Evolutionary conservation across 2,888 invertebrate genomes (phyloP).

Genomic region (Sinhomidia bicolor): DNA sequence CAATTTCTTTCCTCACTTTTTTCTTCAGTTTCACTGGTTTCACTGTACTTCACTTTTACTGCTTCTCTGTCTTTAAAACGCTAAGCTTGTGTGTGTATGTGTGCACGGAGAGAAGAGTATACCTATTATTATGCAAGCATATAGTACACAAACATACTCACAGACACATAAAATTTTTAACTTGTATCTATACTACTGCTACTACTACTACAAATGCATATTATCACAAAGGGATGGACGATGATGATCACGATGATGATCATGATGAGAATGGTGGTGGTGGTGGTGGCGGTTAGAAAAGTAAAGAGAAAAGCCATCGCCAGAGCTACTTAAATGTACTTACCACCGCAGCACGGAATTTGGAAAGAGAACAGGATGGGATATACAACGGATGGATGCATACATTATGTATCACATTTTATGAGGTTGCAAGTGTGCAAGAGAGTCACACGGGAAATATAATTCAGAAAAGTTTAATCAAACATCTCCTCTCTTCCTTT

Average conservation of each 20-base stretch:
- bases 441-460: constrained; percentile 73
- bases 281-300: not conserved
- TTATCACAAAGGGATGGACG: constrained; percentile 28
- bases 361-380: constrained; percentile 64
- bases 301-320: not conserved
- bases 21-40: constrained; percentile 54
- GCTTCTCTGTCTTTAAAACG: constrained; percentile 39
- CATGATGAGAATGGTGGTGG: too few species aligned
- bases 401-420: constrained; percentile 73
- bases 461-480: constrained; percentile 74
- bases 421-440: constrained; percentile 73
- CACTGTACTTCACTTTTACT: constrained; percentile 41
- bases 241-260: too few species aligned
- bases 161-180: not conserved
- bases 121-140: not conserved
- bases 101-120: not conserved
- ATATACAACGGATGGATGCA: constrained; percentile 66
- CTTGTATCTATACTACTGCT: too few species aligned
- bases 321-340: constrained; percentile 26
- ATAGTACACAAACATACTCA: not conserved
- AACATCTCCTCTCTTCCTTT: constrained; percentile 65
- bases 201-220: not conserved
- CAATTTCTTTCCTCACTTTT: constrained; percentile 70
- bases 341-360: constrained; percentile 14
- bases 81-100: not conserved